phyloP scores from a whole-genome alignment of 1,140 invertebrate genomes.

The Carposina sasakii region DNA sequence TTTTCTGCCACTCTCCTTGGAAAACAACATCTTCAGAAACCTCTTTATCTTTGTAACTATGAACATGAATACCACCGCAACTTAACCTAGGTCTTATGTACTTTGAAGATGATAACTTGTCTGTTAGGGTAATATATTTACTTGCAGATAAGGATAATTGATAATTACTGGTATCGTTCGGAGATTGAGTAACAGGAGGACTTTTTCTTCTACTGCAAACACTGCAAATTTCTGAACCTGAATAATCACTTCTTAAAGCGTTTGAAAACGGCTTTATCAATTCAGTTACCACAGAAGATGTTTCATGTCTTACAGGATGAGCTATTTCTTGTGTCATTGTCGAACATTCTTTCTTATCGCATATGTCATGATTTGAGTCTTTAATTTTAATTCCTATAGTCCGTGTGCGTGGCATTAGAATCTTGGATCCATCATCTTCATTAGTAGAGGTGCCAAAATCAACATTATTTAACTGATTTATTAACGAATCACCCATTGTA shows the following conservation, averaged over 20 bases:
- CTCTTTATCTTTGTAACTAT: conserved; percentile 48
- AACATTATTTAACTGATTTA: conserved; percentile 20
- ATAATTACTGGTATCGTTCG: conserved; percentile 23
- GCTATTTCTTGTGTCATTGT: conserved; percentile 24
- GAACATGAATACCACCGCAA: conserved; percentile 49
- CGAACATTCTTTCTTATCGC: conserved; percentile 17
- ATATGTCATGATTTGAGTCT: conserved; percentile 38
- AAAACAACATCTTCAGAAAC: conserved; percentile 52
- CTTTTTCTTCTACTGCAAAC: conserved; percentile 22
- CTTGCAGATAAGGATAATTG: conserved; percentile 15
- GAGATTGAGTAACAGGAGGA: conserved; percentile 1
- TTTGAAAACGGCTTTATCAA: conserved; percentile 22
- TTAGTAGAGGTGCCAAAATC: conserved; percentile 37
- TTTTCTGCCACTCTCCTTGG: conserved; percentile 54
- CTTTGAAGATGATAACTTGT: conserved; percentile 22
- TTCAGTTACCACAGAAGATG: conserved; percentile 25
- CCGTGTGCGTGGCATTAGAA: conserved; percentile 17
- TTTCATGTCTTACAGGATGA: too few relatives aligned
- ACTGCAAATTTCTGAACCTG: conserved; percentile 26
- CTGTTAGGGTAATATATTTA: conserved; percentile 23
- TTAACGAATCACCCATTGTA: conserved; percentile 34
- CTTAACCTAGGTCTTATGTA: conserved; percentile 30
- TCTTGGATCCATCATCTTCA: conserved; percentile 14
- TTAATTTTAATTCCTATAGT: conserved; percentile 44
- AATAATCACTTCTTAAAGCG: conserved; percentile 25